Base-by-base conservation (phyloP, 2,888 invertebrate genomes). In the Lasius platythorax region DNA sequence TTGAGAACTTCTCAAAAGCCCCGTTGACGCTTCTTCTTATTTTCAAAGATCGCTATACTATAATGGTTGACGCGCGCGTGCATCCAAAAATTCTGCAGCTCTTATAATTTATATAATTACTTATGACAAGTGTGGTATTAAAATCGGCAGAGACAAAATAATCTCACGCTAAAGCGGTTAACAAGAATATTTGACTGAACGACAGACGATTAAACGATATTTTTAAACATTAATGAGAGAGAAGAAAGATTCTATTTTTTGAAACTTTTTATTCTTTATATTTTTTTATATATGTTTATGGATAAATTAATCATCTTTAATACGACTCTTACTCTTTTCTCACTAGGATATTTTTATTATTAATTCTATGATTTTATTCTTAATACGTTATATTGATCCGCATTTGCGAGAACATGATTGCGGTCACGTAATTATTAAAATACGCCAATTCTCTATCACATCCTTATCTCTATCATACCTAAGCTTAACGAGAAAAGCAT, bases 1-100 rank as follows among this genome's bases (percentile, higher is more conserved):
- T 91, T 88, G 89, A 90, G 91, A 92, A 92, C 90, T 92, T 92
- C 93, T 92, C 87, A 87, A 88, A 92, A 89, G 86, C 84, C 64
- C 37, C 74, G 87, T 89, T 88, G 90, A 87, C 89, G 87, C 85
- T 86, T 74, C 75, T 67, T 70, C 81, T 81, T 76, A 64, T 84
- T 87, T 85, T 85, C 87, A 84, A 89, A 90, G 87, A 90, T 73
- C 58, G 46, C 46, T 46, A n/a, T 58, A 46, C 33, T 37, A 33
- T 74, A 73, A 46, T 61, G 75, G 23, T 43, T 61, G 78, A 58
- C 43, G 40, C 40, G 33, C 40, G 33, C 40, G 43, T 61, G 79
- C 61, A 81, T 46, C 74, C n/a, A 81, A 74, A 81, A 74, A 79
- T 61, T 79, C n/a, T 56, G 15, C 23, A 37, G 30, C 1, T 33